Percentiles rank a stretch among this genome's conserved stretches.
Evolutionary conservation across 2,888 invertebrate genomes (phyloP).

Genomic region (Ctena decussata): DNA sequence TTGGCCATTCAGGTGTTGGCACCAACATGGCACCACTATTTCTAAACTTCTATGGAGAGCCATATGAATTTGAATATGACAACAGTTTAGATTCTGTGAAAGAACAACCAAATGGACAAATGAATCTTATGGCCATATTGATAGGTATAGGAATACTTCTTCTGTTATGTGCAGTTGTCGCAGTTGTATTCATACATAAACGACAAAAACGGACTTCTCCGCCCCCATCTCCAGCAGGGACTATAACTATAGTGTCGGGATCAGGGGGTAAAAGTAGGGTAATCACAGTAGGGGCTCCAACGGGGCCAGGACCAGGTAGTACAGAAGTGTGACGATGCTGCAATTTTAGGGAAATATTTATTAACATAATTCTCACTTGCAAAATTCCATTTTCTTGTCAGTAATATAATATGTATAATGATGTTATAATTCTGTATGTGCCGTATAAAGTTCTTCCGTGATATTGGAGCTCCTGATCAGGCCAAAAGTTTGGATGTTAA

Average conservation of each 20-base stretch:
- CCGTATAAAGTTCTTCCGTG: too few relatives aligned
- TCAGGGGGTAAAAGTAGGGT: conserved; percentile 55
- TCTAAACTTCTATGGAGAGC: conserved; percentile 61
- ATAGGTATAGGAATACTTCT: conserved; percentile 74
- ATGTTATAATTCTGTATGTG: too few relatives aligned
- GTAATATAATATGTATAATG: too few relatives aligned
- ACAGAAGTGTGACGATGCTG: conserved; percentile 50
- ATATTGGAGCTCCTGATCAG: too few relatives aligned
- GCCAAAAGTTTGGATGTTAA: background rate
- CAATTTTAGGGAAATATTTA: background rate
- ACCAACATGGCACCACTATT: conserved; percentile 80
- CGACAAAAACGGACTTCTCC: conserved; percentile 76
- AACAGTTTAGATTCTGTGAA: conserved; percentile 63
- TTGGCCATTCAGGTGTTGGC: conserved; percentile 75
- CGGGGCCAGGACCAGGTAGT: conserved; percentile 43
- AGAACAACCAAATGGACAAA: conserved; percentile 62
- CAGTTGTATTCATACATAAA: conserved; percentile 73
- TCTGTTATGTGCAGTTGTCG: conserved; percentile 68
- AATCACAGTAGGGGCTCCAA: conserved; percentile 35
- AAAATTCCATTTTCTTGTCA: background rate
- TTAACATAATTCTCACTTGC: background rate
- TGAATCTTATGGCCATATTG: conserved; percentile 74
- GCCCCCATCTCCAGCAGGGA: conserved; percentile 79
- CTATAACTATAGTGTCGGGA: conserved; percentile 75
- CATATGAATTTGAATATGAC: conserved; percentile 35